A percentile compares a stretch with the other conserved stretches of the same genome.
phyloP scores from a whole-genome alignment of 1,140 invertebrate species.

The Drosophila truncata region DNA sequence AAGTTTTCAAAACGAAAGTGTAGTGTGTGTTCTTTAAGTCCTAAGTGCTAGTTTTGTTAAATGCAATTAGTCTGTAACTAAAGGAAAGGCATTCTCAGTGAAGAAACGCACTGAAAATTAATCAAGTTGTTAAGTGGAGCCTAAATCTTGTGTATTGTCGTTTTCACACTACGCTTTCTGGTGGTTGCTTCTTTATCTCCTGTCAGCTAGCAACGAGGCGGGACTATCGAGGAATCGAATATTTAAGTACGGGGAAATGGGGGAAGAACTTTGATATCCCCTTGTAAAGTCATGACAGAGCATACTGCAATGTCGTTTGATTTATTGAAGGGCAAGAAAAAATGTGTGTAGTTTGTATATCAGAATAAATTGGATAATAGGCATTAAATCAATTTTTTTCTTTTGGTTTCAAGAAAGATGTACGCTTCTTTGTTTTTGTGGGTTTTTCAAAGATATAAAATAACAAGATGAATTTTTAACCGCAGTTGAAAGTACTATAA shows the following conservation, averaged over 20 bases:
- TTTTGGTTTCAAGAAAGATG: not conserved
- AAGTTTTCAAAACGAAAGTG: not conserved
- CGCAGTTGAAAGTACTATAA: not conserved
- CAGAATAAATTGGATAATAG: not conserved
- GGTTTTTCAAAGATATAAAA: not conserved
- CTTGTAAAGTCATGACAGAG: not conserved
- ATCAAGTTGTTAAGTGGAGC: constrained; percentile 21
- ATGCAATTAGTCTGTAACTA: constrained; percentile 5
- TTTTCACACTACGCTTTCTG: constrained; percentile 56
- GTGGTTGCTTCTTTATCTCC: constrained; percentile 15
- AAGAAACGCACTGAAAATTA: constrained; percentile 29
- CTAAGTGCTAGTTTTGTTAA: not conserved
- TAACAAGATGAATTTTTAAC: not conserved
- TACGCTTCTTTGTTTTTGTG: not conserved
- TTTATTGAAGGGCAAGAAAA: not conserved
- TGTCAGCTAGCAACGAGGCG: constrained; percentile 7
- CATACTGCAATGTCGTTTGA: not conserved
- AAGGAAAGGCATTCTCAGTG: not conserved
- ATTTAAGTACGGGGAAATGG: too few species aligned
- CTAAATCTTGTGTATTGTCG: constrained; percentile 63
- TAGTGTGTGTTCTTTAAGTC: not conserved
- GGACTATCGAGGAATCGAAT: constrained; percentile 3
- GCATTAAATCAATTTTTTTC: not conserved
- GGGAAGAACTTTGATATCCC: not conserved
- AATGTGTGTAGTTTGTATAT: not conserved